These are phyloP conservation scores for Aleiodes alternator DNA, from an alignment of 2,888 invertebrate species.

Conservation along the genomic window DNA sequence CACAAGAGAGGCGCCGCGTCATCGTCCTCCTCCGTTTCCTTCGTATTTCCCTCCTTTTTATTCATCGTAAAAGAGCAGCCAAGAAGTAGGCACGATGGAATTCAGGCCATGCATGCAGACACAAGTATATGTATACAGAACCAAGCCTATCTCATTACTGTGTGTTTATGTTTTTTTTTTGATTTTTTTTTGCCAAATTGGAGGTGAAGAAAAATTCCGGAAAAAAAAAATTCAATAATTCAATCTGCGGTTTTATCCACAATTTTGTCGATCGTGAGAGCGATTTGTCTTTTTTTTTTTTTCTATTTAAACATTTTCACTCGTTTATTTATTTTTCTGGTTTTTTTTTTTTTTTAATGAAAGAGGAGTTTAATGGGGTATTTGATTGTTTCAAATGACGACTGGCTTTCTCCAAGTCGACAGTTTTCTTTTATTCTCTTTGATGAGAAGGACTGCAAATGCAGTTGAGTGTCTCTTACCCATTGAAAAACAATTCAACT, in stretches of 20 bases:
- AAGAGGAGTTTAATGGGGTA: constrained; percentile 8
- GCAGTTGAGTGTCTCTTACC: neutral
- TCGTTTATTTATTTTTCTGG: neutral
- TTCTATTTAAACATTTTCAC: neutral
- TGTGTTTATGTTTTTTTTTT: neutral
- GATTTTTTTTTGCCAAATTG: neutral
- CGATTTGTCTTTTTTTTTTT: no score
- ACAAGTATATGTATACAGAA: neutral
- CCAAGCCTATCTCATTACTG: neutral
- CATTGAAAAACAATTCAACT: constrained; percentile 20
- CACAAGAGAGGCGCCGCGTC: constrained; percentile 28
- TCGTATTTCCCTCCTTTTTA: constrained; percentile 14
- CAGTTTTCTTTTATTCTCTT: constrained; percentile 24
- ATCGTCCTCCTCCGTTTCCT: constrained; percentile 45
- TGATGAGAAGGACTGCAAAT: neutral
- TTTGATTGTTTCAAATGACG: constrained; percentile 32
- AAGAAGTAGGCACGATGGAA: constrained; percentile 40
- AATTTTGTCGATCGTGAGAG: no score
- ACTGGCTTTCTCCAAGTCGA: constrained; percentile 29
- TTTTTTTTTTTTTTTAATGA: constrained; percentile 6
- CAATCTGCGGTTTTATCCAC: no score
- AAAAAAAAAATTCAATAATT: neutral
- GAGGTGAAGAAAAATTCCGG: neutral
- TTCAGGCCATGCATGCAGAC: constrained; percentile 44
- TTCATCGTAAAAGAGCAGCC: neutral